Evolutionary conservation across 64 coral and sea anemone genomes (phyloP), one percentile per base, ranked within the genome.

Genomic region (Stichodactyla mertensii): DNA sequence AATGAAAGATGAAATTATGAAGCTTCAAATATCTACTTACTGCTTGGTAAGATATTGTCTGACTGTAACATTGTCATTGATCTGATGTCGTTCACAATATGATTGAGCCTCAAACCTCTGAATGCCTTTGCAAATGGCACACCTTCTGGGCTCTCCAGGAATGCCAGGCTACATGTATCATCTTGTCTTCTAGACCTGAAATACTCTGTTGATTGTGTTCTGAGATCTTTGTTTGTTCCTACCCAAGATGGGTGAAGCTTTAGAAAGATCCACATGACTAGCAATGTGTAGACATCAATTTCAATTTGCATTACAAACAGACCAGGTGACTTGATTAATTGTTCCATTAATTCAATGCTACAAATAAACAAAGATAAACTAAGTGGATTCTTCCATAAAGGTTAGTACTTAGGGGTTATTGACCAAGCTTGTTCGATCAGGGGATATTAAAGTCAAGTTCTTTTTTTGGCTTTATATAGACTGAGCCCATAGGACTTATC

Each of bases 281-380:
- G 83, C 26, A 99, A 88, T 55, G 94, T 99, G 83, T 99, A 99
- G 52, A 94, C 82, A 55, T 99, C 97, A 16, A 99, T 92, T 88
- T 99, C 97, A 55, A 99, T 99, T 24, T 99, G 97, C 97, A 99
- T 99, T 8, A 99, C 97, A 84, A 99, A 99, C 13, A 99, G 64
- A 52, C 82, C 86, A 54, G 91, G 90, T 51, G 97, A 99, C 28
- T 95, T 94, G 10, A 99, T 84, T 10, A 99, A 77, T 86, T 92
- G 80, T 14, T 90, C 88, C 97, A 99, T 99, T 57, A 99, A 82
- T 16, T 87, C 85, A 66, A 89, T 80, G 19, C 97, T 99, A 54
- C 4, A 89, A 95, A 62, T 31, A 54, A 80, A 84, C 83, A 22
- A 14, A 31, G 24, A 36, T 2, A 31, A 0, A 74, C 24, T 31